Conservation (phyloP, 1,140 invertebrate genomes). For the Belonocnema kinseyi region DNA sequence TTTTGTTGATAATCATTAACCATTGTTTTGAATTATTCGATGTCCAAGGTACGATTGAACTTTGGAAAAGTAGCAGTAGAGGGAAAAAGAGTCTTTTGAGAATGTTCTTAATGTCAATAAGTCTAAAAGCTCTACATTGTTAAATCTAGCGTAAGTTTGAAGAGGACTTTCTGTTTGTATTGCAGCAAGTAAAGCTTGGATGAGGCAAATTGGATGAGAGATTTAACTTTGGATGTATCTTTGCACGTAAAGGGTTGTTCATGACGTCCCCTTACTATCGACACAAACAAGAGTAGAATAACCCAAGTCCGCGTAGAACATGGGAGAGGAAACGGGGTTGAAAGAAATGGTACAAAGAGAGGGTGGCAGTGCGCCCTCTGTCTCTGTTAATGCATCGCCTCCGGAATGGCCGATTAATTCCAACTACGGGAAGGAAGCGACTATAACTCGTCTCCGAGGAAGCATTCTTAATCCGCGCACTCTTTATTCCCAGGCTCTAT, state of each 20-base stretch:
- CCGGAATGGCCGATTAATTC: slow-evolving; percentile 74
- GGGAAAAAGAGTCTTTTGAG: background rate
- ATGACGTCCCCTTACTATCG: slow-evolving; percentile 43
- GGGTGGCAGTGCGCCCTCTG: slow-evolving; percentile 56
- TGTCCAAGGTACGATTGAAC: too few species aligned
- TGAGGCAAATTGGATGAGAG: slow-evolving; percentile 15
- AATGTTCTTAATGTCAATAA: background rate
- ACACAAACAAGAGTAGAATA: slow-evolving; percentile 57
- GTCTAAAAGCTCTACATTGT: background rate
- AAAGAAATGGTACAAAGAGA: slow-evolving; percentile 34
- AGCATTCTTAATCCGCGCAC: slow-evolving; percentile 74
- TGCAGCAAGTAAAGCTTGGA: slow-evolving; percentile 3
- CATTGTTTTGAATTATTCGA: too few species aligned
- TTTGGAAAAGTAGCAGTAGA: too few species aligned
- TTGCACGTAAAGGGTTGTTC: slow-evolving; percentile 32
- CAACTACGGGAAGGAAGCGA: slow-evolving; percentile 73
- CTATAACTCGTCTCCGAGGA: slow-evolving; percentile 74
- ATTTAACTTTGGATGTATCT: slow-evolving; percentile 18
- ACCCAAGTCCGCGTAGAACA: slow-evolving; percentile 40
- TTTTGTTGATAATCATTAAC: too few species aligned
- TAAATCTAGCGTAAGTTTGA: slow-evolving; percentile 10
- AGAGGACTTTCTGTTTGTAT: slow-evolving; percentile 12
- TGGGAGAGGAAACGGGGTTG: slow-evolving; percentile 32
- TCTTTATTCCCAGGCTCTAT: slow-evolving; percentile 69
- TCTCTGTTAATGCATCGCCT: slow-evolving; percentile 73